These are phyloP conservation scores for Anastrepha obliqua DNA, from an alignment of 1,140 invertebrate species.

Conservation along the genomic window DNA sequence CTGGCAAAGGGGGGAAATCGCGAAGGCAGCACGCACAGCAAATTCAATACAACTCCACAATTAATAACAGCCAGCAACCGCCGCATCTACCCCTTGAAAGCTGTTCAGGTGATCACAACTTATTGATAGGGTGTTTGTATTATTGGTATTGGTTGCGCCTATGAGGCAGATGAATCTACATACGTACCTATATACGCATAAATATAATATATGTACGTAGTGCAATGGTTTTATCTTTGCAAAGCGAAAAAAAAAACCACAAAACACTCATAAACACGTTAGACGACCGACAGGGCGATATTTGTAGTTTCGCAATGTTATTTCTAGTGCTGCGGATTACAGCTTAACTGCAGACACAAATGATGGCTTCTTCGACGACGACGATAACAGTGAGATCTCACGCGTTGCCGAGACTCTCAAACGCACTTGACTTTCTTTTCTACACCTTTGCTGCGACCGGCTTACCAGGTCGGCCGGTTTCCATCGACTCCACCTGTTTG, in stretches of 20 bases:
- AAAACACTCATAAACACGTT: constrained; percentile 17
- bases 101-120: background rate
- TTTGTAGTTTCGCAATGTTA: background rate
- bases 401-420: constrained; percentile 8
- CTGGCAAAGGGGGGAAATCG: background rate
- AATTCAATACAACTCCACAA: background rate
- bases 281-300: background rate
- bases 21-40: background rate
- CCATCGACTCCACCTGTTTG: constrained; percentile 44
- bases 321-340: constrained; percentile 19
- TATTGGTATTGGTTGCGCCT: background rate
- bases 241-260: background rate
- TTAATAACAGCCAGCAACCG: background rate
- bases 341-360: background rate
- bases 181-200: background rate
- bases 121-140: background rate
- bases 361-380: background rate
- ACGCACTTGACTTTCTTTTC: constrained; percentile 50
- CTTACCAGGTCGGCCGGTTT: constrained; percentile 17
- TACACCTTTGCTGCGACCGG: constrained; percentile 22
- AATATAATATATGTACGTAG: no score
- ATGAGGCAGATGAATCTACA: background rate
- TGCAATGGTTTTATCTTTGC: constrained; percentile 18
- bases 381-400: constrained; percentile 30
- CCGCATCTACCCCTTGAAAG: constrained; percentile 22